These are phyloP conservation scores for Hypotaenidia okinawae DNA, from an alignment of 2,797 vertebrate genomes.

Conservation along the genomic window DNA sequence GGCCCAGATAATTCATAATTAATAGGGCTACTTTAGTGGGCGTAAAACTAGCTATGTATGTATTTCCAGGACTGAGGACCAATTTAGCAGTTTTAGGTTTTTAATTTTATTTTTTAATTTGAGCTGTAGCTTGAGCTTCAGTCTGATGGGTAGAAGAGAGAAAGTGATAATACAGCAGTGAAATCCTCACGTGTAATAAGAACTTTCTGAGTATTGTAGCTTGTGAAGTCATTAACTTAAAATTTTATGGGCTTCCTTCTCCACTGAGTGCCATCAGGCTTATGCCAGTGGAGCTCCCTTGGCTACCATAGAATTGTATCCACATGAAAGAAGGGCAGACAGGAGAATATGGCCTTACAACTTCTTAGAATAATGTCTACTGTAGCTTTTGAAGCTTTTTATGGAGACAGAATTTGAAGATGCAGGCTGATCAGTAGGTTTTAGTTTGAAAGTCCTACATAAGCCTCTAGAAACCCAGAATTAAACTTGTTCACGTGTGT, in stretches of 20 bases:
- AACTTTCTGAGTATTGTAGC: neutral
- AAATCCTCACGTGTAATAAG: neutral
- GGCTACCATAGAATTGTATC: neutral
- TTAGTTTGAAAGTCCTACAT: neutral
- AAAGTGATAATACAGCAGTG: neutral
- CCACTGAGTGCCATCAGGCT: neutral
- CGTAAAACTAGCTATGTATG: neutral
- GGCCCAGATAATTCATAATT: neutral
- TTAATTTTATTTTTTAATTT: neutral
- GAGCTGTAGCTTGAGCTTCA: neutral
- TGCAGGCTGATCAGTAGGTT: neutral
- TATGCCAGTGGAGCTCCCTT: neutral
- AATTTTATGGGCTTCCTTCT: neutral
- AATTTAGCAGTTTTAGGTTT: neutral
- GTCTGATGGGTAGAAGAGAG: neutral
- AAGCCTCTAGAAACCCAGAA: neutral
- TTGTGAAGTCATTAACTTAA: conserved; percentile 1
- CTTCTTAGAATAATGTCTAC: neutral
- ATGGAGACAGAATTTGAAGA: neutral
- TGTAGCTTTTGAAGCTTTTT: neutral
- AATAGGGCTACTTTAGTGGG: neutral
- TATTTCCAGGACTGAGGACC: neutral
- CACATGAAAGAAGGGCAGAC: neutral
- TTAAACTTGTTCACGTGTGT: neutral
- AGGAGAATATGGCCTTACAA: neutral